Base-by-base conservation (phyloP, 2,113 vertebrate species). In the Lophotis ruficrista region DNA sequence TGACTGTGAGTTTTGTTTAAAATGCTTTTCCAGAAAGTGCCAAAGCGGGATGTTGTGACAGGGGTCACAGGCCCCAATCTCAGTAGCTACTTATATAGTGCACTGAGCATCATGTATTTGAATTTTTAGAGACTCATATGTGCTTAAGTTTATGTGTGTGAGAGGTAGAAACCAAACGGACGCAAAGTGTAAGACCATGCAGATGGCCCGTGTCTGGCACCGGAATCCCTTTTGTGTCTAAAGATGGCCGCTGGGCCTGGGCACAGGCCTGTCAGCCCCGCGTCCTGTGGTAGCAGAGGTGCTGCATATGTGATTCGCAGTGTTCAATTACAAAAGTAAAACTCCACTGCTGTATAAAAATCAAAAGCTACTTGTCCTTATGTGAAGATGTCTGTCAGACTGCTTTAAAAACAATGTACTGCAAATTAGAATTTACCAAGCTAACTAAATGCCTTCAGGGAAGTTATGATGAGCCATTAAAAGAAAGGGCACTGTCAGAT, bases 171-270 rank as follows among this genome's bases (percentile, higher is more conserved):
- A 35, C 23, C 0, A 2, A 35, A 10, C 1, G 37, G 41, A 12
- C 1, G 3, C 25, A 16, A 69, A 77, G 23, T 0, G 0, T 28
- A 35, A 31, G 33, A 22, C 9, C 38, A 0, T 2, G 4, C 18
- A 51, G 30, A 14, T 2, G 4, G 20, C 27, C 6, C 7, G 15
- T n/a, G 6, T 10, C 35, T 56, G 81, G 33, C 10, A 1, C 37
- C 0, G 7, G 60, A 12, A 23, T 12, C 87, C n/a, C 27, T 70
- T 38, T 22, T 43, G 18, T 53, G 45, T 35, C 15, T 18, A 6
- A 60, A 56, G 47, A 43, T 17, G 70, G 73, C n/a, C 0, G 2
- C 51, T 2, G 1, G 89, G 20, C 45, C 33, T 17, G 25, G 64
- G 37, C n/a, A 10, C 66, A n/a, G 75, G 41, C n/a, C 68, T 7